phyloP scores from a whole-genome alignment of 2,888 invertebrate genomes.

The Gerris lacustris region DNA sequence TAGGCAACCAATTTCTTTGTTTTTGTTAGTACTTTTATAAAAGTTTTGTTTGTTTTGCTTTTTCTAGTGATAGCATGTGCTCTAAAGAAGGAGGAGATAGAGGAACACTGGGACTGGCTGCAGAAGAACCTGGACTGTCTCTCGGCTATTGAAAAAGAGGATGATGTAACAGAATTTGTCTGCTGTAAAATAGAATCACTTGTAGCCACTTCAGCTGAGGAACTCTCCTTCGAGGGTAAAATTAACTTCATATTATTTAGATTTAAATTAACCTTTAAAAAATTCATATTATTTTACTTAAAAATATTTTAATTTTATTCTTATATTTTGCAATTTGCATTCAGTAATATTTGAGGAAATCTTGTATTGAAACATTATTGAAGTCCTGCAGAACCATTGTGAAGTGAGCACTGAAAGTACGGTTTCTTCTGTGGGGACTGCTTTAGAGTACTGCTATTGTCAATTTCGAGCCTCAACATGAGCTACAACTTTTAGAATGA shows the following conservation, averaged over 20 bases:
- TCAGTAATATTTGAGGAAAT: no score
- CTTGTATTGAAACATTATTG: no score
- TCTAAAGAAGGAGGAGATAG: conserved; percentile 72
- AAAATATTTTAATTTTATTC: conserved; percentile 5
- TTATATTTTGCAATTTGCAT: no score
- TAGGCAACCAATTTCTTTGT: no score
- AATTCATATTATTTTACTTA: conserved; percentile 2
- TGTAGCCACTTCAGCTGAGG: conserved; percentile 57
- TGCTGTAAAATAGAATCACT: conserved; percentile 93
- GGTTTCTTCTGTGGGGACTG: no score
- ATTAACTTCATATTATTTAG: conserved; percentile 4
- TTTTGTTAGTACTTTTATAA: no score
- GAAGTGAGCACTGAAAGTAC: no score
- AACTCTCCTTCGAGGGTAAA: conserved; percentile 45
- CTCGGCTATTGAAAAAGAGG: conserved; percentile 82
- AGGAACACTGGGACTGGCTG: conserved; percentile 90
- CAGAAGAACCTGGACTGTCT: conserved; percentile 75
- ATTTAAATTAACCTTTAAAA: no score
- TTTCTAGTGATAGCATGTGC: conserved; percentile 77
- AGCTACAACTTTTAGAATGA: no score
- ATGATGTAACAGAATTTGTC: conserved; percentile 90
- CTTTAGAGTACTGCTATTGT: no score
- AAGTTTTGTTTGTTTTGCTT: conserved; percentile 7
- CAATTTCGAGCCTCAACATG: no score
- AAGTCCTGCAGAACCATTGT: no score